Evolutionary conservation across 37 sponge, comb jelly and placozoan species (phyloP).

Genomic region (Halichondria panicea): DNA sequence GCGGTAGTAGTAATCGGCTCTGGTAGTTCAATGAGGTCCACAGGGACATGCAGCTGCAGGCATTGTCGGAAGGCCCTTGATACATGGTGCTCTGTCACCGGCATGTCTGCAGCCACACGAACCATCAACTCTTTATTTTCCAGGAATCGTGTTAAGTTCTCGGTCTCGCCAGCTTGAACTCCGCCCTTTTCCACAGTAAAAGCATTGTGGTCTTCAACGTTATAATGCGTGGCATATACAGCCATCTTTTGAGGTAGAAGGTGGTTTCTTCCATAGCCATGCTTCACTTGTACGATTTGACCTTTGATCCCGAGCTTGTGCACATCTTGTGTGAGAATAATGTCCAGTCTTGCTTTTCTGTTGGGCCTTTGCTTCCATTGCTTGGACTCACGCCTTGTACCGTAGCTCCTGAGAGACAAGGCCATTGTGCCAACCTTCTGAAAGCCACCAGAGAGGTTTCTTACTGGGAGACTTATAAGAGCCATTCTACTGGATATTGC

Average conservation of each 20-base stretch:
- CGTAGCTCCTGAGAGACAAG: slow-evolving; percentile 10
- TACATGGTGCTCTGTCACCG: slow-evolving; percentile 48
- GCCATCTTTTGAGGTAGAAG: slow-evolving; percentile 69
- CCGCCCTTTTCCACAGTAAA: slow-evolving; percentile 29
- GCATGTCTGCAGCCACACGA: slow-evolving; percentile 10
- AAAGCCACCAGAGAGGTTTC: neutral
- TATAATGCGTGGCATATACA: slow-evolving; percentile 73
- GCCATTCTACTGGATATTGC: neutral
- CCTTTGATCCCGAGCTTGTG: slow-evolving; percentile 64
- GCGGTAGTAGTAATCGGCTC: slow-evolving; percentile 47
- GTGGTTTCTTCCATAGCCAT: slow-evolving; percentile 79
- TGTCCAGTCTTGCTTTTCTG: slow-evolving; percentile 47
- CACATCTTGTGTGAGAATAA: slow-evolving; percentile 75
- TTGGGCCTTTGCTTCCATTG: slow-evolving; percentile 81
- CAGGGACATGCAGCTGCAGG: slow-evolving; percentile 63
- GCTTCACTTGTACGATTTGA: slow-evolving; percentile 72
- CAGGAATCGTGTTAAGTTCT: slow-evolving; percentile 35
- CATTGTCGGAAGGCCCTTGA: slow-evolving; percentile 29
- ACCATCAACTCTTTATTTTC: slow-evolving; percentile 33
- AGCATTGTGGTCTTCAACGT: slow-evolving; percentile 44
- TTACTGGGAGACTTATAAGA: neutral
- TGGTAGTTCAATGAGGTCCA: slow-evolving; percentile 62
- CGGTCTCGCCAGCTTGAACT: neutral
- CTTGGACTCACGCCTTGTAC: slow-evolving; percentile 48
- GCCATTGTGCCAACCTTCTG: neutral